These are phyloP conservation scores for Grallaria varia DNA, from an alignment of 2,113 vertebrate species.

Conservation along the genomic window DNA sequence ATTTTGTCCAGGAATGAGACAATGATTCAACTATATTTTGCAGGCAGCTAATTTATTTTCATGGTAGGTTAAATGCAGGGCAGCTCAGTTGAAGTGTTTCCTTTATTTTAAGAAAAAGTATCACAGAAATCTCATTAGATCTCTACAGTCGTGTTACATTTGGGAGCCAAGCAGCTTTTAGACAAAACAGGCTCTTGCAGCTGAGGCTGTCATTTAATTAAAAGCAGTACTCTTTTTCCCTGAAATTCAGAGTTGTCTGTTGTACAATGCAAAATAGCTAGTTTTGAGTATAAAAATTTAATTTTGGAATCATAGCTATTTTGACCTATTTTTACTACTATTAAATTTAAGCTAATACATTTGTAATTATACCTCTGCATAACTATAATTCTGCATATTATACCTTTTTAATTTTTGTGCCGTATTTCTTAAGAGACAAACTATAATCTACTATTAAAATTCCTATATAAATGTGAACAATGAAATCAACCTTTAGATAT, in stretches of 20 bases:
- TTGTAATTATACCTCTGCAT: neutral
- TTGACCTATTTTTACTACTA: neutral
- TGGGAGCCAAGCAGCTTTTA: conserved; percentile 25
- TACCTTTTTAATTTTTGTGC: neutral
- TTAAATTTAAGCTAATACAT: neutral
- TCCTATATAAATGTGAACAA: neutral
- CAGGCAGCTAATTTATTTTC: conserved; percentile 46
- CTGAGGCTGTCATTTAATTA: conserved; percentile 28
- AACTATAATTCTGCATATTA: neutral
- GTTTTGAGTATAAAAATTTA: neutral
- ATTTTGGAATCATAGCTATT: neutral
- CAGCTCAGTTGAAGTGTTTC: conserved; percentile 17
- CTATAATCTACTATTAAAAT: neutral
- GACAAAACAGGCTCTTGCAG: conserved; percentile 24
- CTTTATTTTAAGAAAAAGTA: conserved; percentile 10
- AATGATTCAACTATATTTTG: conserved; percentile 15
- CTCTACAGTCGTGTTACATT: conserved; percentile 40
- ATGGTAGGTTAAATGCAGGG: conserved; percentile 5
- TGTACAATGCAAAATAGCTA: neutral
- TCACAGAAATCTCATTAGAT: conserved; percentile 29
- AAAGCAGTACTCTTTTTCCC: neutral
- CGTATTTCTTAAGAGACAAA: neutral
- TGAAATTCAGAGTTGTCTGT: neutral
- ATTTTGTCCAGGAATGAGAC: conserved; percentile 3
- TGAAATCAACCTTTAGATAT: neutral